These are phyloP conservation scores for Protobothrops mucrosquamatus DNA, from an alignment of 2,113 vertebrate genomes.

Conservation along the genomic window DNA sequence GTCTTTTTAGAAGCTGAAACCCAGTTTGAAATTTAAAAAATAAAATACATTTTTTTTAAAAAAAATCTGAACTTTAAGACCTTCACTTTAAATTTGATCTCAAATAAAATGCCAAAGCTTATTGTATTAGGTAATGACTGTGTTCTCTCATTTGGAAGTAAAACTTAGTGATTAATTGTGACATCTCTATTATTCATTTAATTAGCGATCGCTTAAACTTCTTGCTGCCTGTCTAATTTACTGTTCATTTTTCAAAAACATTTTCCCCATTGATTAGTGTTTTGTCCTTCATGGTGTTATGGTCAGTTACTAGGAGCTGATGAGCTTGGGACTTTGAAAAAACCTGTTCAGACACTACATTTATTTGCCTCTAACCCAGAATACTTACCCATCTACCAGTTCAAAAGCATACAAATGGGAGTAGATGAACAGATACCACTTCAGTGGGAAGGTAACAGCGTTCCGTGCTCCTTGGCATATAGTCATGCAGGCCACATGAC, in stretches of 20 bases:
- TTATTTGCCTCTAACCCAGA: not conserved
- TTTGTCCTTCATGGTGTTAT: slow-evolving; percentile 30
- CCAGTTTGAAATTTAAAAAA: not conserved
- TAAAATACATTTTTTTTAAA: not conserved
- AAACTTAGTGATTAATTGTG: slow-evolving; percentile 49
- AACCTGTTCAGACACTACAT: not conserved
- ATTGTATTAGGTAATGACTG: slow-evolving; percentile 53
- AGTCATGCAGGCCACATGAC: not conserved
- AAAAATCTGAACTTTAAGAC: not conserved
- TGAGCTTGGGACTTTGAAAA: slow-evolving; percentile 14
- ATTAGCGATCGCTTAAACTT: slow-evolving; percentile 43
- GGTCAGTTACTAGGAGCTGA: slow-evolving; percentile 26
- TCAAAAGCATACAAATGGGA: not conserved
- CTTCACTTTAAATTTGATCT: slow-evolving; percentile 25
- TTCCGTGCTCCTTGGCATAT: not conserved
- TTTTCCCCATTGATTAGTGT: slow-evolving; percentile 27
- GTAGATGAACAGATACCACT: not conserved
- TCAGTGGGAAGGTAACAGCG: not conserved
- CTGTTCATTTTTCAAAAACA: slow-evolving; percentile 27
- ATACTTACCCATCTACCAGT: not conserved
- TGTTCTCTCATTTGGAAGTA: slow-evolving; percentile 49
- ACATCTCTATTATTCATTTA: slow-evolving; percentile 54
- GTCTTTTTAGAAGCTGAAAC: not conserved
- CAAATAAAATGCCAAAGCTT: slow-evolving; percentile 33
- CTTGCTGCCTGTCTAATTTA: slow-evolving; percentile 44